These are phyloP conservation scores for Sminthurinus aureus DNA, from an alignment of 2,888 invertebrate species.

Conservation along the genomic window DNA sequence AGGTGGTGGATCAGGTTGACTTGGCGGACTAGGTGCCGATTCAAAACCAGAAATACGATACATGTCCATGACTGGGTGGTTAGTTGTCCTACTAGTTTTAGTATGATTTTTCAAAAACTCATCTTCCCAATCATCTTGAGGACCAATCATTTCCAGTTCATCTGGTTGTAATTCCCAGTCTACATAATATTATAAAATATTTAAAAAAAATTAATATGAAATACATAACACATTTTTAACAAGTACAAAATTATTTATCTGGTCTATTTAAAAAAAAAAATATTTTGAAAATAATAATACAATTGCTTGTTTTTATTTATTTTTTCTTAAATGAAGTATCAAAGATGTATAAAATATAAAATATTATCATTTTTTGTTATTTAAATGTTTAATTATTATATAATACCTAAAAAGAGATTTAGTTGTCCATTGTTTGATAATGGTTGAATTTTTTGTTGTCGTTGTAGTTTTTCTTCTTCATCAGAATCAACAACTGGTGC, in stretches of 20 bases:
- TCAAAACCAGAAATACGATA: conserved; percentile 58
- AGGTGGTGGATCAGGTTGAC: neutral
- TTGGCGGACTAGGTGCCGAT: conserved; percentile 13
- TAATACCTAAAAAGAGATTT: conserved; percentile 34
- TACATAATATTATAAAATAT: no score
- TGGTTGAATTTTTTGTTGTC: no score
- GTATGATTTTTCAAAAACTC: conserved; percentile 29
- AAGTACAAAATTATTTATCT: no score
- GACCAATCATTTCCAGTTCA: conserved; percentile 53
- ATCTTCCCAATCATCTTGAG: conserved; percentile 54
- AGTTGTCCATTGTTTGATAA: conserved; percentile 18
- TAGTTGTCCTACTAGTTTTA: conserved; percentile 21
- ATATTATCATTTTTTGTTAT: neutral
- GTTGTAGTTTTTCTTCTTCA: conserved; percentile 43
- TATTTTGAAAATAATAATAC: no score
- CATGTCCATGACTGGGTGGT: conserved; percentile 53
- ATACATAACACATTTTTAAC: neutral
- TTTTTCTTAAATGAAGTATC: no score
- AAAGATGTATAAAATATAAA: no score
- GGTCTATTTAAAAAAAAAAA: no score
- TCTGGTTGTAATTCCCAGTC: conserved; percentile 59
- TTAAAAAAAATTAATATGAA: neutral
- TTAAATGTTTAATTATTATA: neutral
- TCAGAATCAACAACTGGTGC: conserved; percentile 53
- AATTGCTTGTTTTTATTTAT: no score